These are phyloP conservation scores for Serinus canaria DNA, from an alignment of 2,113 vertebrate genomes.

Conservation along the genomic window DNA sequence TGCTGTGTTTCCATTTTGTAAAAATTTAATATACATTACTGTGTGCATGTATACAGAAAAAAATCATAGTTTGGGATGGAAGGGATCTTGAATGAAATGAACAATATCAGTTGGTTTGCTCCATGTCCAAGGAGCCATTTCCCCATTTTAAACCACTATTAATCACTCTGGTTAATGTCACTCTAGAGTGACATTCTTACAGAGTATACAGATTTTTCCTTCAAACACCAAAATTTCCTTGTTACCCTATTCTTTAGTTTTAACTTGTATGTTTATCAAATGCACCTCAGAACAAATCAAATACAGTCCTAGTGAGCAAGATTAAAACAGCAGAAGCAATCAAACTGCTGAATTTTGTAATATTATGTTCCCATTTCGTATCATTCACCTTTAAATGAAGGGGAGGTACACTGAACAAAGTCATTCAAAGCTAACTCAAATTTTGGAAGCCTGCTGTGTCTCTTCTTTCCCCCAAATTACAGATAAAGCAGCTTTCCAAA, in stretches of 20 bases:
- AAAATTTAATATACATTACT: not conserved
- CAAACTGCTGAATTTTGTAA: not conserved
- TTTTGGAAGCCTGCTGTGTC: not conserved
- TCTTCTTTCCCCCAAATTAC: constrained; percentile 6
- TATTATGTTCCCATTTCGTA: not conserved
- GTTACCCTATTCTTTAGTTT: not conserved
- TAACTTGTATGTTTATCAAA: not conserved
- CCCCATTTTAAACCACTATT: not conserved
- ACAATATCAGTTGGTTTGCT: not conserved
- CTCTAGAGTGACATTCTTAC: not conserved
- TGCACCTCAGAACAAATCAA: not conserved
- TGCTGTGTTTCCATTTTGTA: not conserved
- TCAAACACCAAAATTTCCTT: not conserved
- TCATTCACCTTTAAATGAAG: constrained; percentile 3
- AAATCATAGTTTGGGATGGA: not conserved
- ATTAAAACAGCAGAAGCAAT: not conserved
- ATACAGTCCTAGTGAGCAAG: not conserved
- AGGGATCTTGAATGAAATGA: not conserved
- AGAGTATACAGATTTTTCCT: not conserved
- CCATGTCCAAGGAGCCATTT: not conserved
- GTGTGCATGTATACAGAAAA: not conserved
- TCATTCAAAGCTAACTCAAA: not conserved
- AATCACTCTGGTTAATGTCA: not conserved
- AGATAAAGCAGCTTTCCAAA: constrained; percentile 32
- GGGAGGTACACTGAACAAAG: not conserved